These are phyloP conservation scores for Psophia crepitans DNA, from an alignment of 2,113 vertebrate species.

Conservation along the genomic window DNA sequence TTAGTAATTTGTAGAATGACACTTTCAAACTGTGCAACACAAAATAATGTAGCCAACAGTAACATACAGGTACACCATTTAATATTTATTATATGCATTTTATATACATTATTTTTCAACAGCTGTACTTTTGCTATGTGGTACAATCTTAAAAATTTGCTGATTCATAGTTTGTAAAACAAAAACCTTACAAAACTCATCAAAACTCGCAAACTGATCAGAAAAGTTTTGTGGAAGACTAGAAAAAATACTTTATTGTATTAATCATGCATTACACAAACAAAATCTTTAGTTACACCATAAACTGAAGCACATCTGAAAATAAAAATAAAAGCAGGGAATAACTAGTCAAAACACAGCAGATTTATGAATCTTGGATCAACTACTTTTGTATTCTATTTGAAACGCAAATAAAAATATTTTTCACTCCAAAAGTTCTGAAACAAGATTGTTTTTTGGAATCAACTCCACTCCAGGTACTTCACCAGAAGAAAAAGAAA, in stretches of 20 bases:
- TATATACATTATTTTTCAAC: slow-evolving; percentile 98
- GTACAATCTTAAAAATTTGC: slow-evolving; percentile 98
- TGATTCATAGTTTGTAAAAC: slow-evolving; percentile 93
- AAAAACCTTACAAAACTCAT: slow-evolving; percentile 95
- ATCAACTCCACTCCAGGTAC: slow-evolving; percentile 70
- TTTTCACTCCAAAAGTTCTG: slow-evolving; percentile 74
- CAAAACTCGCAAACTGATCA: slow-evolving; percentile 93
- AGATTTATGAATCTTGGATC: slow-evolving; percentile 80
- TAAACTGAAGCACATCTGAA: slow-evolving; percentile 83
- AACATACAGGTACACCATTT: slow-evolving; percentile 97
- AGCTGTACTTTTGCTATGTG: slow-evolving; percentile 89
- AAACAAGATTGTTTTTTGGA: slow-evolving; percentile 70
- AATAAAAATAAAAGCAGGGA: slow-evolving; percentile 78
- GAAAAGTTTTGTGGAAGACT: slow-evolving; percentile 95
- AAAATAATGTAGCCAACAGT: slow-evolving; percentile 81
- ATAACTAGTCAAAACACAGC: slow-evolving; percentile 79
- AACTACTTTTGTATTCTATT: slow-evolving; percentile 74
- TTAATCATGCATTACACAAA: slow-evolving; percentile 99
- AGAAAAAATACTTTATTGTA: slow-evolving; percentile 99
- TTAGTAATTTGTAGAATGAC: slow-evolving; percentile 68
- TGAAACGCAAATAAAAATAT: slow-evolving; percentile 76
- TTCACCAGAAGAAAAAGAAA: slow-evolving; percentile 53
- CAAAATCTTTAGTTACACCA: slow-evolving; percentile 88
- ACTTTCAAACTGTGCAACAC: slow-evolving; percentile 75
- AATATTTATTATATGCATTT: slow-evolving; percentile 99